Base-by-base conservation (phyloP, 2,113 vertebrate species). In the Triplophysa dalaica region DNA sequence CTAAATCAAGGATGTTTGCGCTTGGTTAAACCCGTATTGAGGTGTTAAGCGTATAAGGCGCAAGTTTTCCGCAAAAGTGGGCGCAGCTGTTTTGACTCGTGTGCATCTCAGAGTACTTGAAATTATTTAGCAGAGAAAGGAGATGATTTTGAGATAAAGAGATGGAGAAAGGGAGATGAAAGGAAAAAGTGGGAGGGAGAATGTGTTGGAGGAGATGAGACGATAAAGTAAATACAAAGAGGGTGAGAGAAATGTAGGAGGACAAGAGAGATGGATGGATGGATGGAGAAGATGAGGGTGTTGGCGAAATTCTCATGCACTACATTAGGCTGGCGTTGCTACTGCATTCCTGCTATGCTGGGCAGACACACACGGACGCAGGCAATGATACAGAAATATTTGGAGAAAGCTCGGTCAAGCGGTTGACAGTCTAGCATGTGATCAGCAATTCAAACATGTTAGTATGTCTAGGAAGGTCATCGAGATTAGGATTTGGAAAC, bases 301-400 rank as follows among this genome's bases (percentile, higher is more conserved):
- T 63, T 63, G 60, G 54, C n/a, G 8, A 41, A 33, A 41, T 65
- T 26, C 33, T 75, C 77, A 70, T 79, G 67, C 65, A 70, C 45
- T 48, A 64, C 58, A 61, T 68, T 41, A 64, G 64, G 41, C 43
- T 64, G 58, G 60, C 19, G 2, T 41, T 41, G 33, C 24, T 52
- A 60, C n/a, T 61, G 54, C 52, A 61, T 67, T 75, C 52, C 26
- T 66, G 38, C 62, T 17, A 22, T 48, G 38, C 17, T 68, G 22
- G 19, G 21, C 58, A 80, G 65, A 13, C 29, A 9, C 7, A 58
- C 48, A 63, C 38, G 26, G 19, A 65, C 29, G 21, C 38, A 65
- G 22, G n/a, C 54, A 58, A 58, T 16, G 50, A 16, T 52, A 52
- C 50, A 58, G n/a, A 11, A 58, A 58, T 9, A 58, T 58, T 48